These are phyloP conservation scores for Watsonalla cultraria DNA, from an alignment of 2,888 invertebrate genomes.

Conservation along the genomic window DNA sequence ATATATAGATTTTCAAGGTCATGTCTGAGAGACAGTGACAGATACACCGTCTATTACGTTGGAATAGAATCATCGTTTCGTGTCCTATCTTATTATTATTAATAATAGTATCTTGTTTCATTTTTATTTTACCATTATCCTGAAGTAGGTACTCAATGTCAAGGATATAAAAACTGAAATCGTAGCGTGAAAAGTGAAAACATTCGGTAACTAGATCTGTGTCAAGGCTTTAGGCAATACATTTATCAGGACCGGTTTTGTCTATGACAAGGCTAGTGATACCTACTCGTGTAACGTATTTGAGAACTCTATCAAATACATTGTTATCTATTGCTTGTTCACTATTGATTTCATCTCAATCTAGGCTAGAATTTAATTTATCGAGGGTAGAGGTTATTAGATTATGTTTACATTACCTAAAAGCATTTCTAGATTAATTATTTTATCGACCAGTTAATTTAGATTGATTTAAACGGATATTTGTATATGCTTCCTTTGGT, in stretches of 20 bases:
- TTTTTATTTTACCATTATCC: too few relatives aligned
- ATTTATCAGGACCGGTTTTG: constrained; percentile 28
- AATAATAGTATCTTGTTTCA: too few relatives aligned
- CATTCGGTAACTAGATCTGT: constrained; percentile 16
- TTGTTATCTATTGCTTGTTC: background rate
- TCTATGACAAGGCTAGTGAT: constrained; percentile 6
- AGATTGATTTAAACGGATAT: too few relatives aligned
- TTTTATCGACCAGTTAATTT: too few relatives aligned
- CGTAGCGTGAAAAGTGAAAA: constrained; percentile 14
- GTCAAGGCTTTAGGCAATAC: constrained; percentile 27
- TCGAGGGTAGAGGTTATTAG: background rate
- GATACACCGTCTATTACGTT: too few relatives aligned
- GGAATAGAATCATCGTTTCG: too few relatives aligned
- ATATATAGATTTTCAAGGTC: too few relatives aligned
- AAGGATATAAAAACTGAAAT: background rate
- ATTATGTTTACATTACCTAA: too few relatives aligned
- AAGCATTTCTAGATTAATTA: background rate
- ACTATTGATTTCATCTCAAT: background rate
- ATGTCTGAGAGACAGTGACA: too few relatives aligned
- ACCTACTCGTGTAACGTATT: background rate
- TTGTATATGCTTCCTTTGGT: too few relatives aligned
- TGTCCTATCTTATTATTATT: too few relatives aligned
- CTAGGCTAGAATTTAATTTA: background rate
- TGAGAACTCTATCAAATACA: background rate
- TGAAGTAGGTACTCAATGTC: too few relatives aligned